Evolutionary conservation across 2,113 vertebrate genomes (phyloP).

Genomic region (Stomatorhinus ivindoensis): DNA sequence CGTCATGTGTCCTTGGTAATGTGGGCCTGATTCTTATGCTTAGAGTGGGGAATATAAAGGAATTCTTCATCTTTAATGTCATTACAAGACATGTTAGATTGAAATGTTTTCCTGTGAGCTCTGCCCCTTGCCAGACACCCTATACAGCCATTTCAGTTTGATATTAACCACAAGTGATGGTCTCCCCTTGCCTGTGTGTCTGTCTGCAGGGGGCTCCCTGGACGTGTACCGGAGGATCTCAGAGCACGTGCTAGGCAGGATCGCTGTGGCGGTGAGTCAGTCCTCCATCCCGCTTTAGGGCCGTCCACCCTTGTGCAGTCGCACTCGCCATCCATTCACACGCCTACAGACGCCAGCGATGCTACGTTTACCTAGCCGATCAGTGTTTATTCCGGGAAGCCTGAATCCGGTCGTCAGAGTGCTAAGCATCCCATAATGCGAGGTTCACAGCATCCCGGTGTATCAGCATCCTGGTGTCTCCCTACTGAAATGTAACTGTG

Average conservation of each 20-base stretch:
- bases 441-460: background rate
- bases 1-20: background rate
- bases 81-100: background rate
- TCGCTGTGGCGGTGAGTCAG: conserved; percentile 85
- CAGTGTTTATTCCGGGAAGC: background rate
- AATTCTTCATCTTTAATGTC: background rate
- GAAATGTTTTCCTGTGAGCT: background rate
- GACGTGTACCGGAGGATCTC: conserved; percentile 92
- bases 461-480: background rate
- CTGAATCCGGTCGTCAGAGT: background rate
- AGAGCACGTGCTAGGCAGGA: conserved; percentile 87
- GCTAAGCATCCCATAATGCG: background rate
- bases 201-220: conserved; percentile 81
- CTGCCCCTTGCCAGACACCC: background rate
- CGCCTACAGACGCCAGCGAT: background rate
- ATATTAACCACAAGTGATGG: background rate
- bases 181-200: background rate
- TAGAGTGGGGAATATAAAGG: background rate
- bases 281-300: background rate
- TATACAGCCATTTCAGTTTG: background rate
- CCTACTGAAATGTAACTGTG: background rate
- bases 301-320: background rate
- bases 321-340: background rate
- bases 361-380: background rate
- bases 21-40: background rate